Evolutionary conservation across 2,797 vertebrate species (phyloP), one percentile per base, ranked within the genome.

Genomic region (Gambelia wislizenii): DNA sequence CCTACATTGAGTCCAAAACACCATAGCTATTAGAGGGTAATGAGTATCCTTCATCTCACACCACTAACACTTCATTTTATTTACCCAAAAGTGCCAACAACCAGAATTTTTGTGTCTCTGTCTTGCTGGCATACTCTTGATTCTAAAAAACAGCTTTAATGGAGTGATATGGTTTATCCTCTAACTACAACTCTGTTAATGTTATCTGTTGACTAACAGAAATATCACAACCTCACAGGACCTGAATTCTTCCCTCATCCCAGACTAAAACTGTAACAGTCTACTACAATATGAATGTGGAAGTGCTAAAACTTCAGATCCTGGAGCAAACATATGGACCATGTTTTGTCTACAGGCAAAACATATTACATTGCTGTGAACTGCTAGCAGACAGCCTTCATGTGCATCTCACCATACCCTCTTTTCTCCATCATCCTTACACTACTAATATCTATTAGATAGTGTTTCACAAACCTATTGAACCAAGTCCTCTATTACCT

Each of bases 311-410:
- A 49, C 33, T 89, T 42, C 56, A 75, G 70, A 0, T 0, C 22
- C 4, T 82, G 70, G n/a, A 82, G 39, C 59, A 85, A 91, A 91
- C 83, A 88, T 12, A 85, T 36, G 25, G 39, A 25, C 85, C 22
- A 14, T 69, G 33, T 72, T 87, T 82, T 88, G 89, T 79, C 77
- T 87, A 91, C 52, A 88, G 85, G 84, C 81, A 39, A 22, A 30
- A 25, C 10, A 22, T 83, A 76, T 27, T 90, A 27, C 64, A 69
- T 78, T 87, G 72, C 70, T 76, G 83, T 72, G 36, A 39, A 59
- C 5, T 3, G 39, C 39, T 33, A 54, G 61, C 61, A 1, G 6
- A 0, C 30, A 54, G 72, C 0, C 75, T 18, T 20, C 78, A 47
- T 39, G 47, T 39, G 8, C 74, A 59, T 83, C 42, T 6, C 83